Evolutionary conservation across 2,113 vertebrate species (phyloP), one percentile per base, ranked within the genome.

Genomic region (Loxodonta africana): DNA sequence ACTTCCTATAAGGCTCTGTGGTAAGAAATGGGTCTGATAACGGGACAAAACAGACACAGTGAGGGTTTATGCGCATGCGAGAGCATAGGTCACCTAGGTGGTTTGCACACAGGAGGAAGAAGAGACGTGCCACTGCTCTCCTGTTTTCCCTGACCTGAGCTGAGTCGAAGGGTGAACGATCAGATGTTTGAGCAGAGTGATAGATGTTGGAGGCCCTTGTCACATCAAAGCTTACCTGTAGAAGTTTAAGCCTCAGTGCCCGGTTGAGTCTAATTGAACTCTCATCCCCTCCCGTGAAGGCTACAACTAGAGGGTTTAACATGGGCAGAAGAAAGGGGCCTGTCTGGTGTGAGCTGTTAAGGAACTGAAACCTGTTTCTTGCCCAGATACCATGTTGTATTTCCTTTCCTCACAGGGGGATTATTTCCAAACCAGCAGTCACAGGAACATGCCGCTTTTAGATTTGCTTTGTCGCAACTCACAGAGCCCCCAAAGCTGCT

Each of bases 381-480:
- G 69, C 8, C 73, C 81, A 91, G 90, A 41, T 65, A 93, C 80
- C 82, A 95, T 97, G 85, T 88, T 98, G 83, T 98, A 97, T 98
- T 98, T 88, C 95, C 86, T 98, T 80, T 97, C 44, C 98, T 92
- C n/a, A 1, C 44, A 99, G 99, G 99, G 99, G 99, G 99, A 98
- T 99, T 99, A 98, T 99, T 99, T 99, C 99, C 99, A 95, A 99
- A 98, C 98, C 99, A 98, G 97, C 99, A 99, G 97, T 99, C 99
- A 78, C 99, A 99, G 98, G 99, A 99, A 99, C 99, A 99, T 99
- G 99, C 99, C 20, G 99, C 99, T 98, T 99, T 99, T 97, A 99
- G 99, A 89, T 99, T 99, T 98, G 99, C 99, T 1, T 98, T 99
- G 92, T 99, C 99, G 33, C 99, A 99, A 97, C 99, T 99, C 99